Evolutionary conservation across 2,888 invertebrate species (phyloP).

Genomic region (Sesamia inferens): DNA sequence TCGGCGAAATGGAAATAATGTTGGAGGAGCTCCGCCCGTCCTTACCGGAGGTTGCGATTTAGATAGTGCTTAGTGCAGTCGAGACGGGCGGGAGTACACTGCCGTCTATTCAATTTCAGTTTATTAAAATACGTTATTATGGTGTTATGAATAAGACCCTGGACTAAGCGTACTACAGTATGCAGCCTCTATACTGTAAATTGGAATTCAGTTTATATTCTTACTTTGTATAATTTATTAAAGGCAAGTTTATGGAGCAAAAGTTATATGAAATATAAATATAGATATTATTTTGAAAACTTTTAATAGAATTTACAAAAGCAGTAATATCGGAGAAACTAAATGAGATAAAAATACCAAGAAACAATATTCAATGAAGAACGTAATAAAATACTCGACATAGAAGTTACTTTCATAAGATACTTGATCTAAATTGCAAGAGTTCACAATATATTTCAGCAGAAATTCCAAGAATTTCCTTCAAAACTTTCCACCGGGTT

Average conservation of each 20-base stretch:
- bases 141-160: conserved; percentile 64
- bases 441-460: conserved; percentile 16
- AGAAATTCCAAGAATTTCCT: conserved; percentile 39
- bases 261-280: not conserved
- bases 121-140: conserved; percentile 78
- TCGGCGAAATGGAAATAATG: conserved; percentile 84
- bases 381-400: conserved; percentile 16
- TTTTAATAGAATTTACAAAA: not conserved
- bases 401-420: conserved; percentile 14
- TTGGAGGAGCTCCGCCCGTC: conserved; percentile 73
- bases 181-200: conserved; percentile 24
- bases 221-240: conserved; percentile 24
- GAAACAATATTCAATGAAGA: conserved; percentile 1
- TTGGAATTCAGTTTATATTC: conserved; percentile 48
- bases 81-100: conserved; percentile 72
- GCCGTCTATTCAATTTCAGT: conserved; percentile 78
- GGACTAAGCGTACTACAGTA: conserved; percentile 46
- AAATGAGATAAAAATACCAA: not conserved
- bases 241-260: not conserved
- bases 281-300: no score
- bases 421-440: conserved; percentile 44
- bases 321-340: not conserved
- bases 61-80: conserved; percentile 79
- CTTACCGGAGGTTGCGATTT: conserved; percentile 81
- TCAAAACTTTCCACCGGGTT: conserved; percentile 21